phyloP scores from a whole-genome alignment of 2,888 invertebrate species.

The Tinea semifulvella region DNA sequence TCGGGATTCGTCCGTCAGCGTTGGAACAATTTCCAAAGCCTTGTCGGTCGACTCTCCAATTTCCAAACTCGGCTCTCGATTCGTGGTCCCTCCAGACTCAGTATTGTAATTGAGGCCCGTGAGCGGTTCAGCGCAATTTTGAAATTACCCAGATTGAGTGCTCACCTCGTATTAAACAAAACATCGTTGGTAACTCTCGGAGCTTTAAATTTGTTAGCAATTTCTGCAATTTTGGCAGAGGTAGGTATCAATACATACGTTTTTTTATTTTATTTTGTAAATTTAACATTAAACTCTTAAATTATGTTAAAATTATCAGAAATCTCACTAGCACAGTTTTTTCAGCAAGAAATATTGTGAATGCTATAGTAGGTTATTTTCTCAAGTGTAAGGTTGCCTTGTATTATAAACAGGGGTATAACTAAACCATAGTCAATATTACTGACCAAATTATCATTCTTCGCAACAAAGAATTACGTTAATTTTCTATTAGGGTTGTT shows the following conservation, averaged over 20 bases:
- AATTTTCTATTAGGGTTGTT: constrained; percentile 29
- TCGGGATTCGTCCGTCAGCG: constrained; percentile 1
- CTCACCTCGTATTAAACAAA: constrained; percentile 41
- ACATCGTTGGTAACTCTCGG: constrained; percentile 25
- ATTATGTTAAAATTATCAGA: too few relatives aligned
- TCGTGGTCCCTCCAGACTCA: constrained; percentile 38
- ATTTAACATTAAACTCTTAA: too few relatives aligned
- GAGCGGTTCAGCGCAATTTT: constrained; percentile 50
- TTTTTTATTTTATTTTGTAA: constrained; percentile 8
- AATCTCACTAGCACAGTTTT: too few relatives aligned
- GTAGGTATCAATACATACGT: background rate
- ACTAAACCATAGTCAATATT: too few relatives aligned
- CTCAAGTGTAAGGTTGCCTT: too few relatives aligned
- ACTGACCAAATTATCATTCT: too few relatives aligned
- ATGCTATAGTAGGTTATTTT: too few relatives aligned
- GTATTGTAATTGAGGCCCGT: constrained; percentile 45
- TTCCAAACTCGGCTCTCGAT: constrained; percentile 39
- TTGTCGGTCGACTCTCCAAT: constrained; percentile 33
- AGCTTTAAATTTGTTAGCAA: constrained; percentile 36
- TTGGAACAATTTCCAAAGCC: constrained; percentile 43
- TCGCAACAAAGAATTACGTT: constrained; percentile 24
- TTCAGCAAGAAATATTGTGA: too few relatives aligned
- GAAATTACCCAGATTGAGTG: constrained; percentile 56
- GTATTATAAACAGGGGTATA: too few relatives aligned
- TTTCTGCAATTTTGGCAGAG: constrained; percentile 31